Conservation (phyloP, 1,140 invertebrate genomes). For the Laupala kohalensis region DNA sequence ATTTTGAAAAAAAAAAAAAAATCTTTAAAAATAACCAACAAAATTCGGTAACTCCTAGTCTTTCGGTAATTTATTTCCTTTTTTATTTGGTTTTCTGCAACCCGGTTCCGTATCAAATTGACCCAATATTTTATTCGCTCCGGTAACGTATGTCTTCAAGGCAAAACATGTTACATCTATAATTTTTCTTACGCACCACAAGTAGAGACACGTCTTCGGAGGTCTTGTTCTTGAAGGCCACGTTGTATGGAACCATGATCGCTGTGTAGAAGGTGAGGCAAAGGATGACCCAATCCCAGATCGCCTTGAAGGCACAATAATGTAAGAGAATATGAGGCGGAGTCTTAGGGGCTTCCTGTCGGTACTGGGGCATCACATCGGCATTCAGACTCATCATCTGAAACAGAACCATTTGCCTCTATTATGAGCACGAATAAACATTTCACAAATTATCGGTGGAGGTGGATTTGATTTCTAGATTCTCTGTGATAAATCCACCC, state of each 20-base stretch:
- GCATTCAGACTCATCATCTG: conserved; percentile 94
- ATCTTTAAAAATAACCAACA: too few relatives aligned
- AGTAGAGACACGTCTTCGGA: conserved; percentile 95
- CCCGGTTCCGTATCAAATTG: neutral
- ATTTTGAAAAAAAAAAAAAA: too few relatives aligned
- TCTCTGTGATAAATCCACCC: too few relatives aligned
- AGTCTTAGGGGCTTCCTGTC: conserved; percentile 99
- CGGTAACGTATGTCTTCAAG: too few relatives aligned
- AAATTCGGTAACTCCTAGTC: too few relatives aligned
- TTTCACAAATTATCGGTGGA: too few relatives aligned
- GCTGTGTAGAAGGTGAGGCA: conserved; percentile 99
- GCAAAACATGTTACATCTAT: neutral
- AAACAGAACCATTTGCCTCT: conserved; percentile 12
- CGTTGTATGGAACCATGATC: conserved; percentile 99
- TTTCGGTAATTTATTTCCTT: too few relatives aligned
- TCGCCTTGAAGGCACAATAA: conserved; percentile 96
- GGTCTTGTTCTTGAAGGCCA: conserved; percentile 99
- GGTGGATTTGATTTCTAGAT: too few relatives aligned
- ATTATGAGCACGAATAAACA: neutral
- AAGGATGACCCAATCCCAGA: conserved; percentile 99
- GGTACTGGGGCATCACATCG: conserved; percentile 96
- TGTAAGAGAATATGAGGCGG: conserved; percentile 94
- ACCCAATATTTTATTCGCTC: too few relatives aligned
- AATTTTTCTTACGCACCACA: conserved; percentile 42
- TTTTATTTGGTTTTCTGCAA: neutral